Base-by-base conservation (phyloP, 1,140 invertebrate species). In the Drosophila lowei region DNA sequence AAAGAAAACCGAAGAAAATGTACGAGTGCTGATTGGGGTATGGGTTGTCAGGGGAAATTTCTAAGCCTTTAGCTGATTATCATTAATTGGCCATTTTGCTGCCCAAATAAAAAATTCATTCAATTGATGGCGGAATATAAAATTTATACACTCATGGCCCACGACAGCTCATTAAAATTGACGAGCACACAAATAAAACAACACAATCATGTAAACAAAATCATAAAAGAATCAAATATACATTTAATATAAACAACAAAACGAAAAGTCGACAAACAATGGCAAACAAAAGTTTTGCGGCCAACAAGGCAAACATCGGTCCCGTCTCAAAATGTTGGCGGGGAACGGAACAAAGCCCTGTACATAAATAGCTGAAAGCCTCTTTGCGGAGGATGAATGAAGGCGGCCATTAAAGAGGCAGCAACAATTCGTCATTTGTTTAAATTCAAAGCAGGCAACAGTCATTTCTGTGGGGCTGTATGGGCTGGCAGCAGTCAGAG, bases 361-460 rank as follows among this genome's bases (percentile, higher is more conserved):
- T 55, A 61, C 72, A 58, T 81, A 80, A 77, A 79, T 79, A 77
- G 72, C 67, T 68, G 44, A 68, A 81, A 83, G 73, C 64, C 57
- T 41, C 18, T 18, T 18, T 18, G 38, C 2, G 23, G 30, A 30
- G 61, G 47, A 71, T 75, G 77, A 70, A 72, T 74, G 58, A 43
- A 52, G 56, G 65, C 72, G 54, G 28, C 79, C 59, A 68, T 79
- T 74, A 79, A 71, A 70, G 56, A 34, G 68, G 46, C 57, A 65
- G 74, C 64, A 80, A 83, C 68, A 83, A 78, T 72, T 64, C 60
- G 46, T 55, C 66, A 78, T 83, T 88, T 88, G 75, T 88, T 89
- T 89, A 83, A 89, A 88, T 79, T 88, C 84, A 83, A 83, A 77
- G 60, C 84, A 71, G 83, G 60, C 84, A 88, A 83, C 75, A 89